Evolutionary conservation across 2,113 vertebrate species (phyloP).

Genomic region (Tragulus kanchil): DNA sequence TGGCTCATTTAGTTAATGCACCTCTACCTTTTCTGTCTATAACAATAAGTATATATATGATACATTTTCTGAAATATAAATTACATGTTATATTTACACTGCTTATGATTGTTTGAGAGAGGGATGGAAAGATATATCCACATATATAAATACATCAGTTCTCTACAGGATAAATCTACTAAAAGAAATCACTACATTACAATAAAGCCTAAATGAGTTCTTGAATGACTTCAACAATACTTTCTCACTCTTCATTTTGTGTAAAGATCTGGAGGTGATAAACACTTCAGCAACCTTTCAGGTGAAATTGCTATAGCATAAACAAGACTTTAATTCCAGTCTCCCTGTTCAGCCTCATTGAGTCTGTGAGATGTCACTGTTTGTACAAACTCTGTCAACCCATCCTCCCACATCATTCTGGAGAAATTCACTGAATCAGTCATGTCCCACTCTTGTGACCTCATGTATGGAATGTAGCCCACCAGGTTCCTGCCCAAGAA

Average conservation of each 20-base stretch:
- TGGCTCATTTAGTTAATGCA: not conserved
- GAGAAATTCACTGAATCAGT: not conserved
- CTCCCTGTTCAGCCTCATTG: not conserved
- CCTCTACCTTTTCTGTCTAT: not conserved
- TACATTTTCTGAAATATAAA: not conserved
- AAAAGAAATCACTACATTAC: conserved; percentile 10
- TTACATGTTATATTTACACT: not conserved
- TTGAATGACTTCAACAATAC: not conserved
- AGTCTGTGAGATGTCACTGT: not conserved
- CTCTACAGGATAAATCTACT: not conserved
- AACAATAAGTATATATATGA: not conserved
- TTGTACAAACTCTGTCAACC: not conserved
- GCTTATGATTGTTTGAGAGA: not conserved
- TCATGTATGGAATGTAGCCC: not conserved
- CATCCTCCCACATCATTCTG: not conserved
- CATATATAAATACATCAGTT: not conserved
- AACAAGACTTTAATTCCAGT: not conserved
- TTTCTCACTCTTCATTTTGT: conserved; percentile 46
- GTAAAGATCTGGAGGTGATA: conserved; percentile 46
- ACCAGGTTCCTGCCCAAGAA: not conserved
- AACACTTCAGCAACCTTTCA: not conserved
- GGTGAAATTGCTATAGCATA: not conserved
- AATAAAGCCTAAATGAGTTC: not conserved
- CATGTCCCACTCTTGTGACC: not conserved
- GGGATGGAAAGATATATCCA: not conserved